phyloP scores from a whole-genome alignment of 2,797 vertebrate genomes.

The Choloepus didactylus region DNA sequence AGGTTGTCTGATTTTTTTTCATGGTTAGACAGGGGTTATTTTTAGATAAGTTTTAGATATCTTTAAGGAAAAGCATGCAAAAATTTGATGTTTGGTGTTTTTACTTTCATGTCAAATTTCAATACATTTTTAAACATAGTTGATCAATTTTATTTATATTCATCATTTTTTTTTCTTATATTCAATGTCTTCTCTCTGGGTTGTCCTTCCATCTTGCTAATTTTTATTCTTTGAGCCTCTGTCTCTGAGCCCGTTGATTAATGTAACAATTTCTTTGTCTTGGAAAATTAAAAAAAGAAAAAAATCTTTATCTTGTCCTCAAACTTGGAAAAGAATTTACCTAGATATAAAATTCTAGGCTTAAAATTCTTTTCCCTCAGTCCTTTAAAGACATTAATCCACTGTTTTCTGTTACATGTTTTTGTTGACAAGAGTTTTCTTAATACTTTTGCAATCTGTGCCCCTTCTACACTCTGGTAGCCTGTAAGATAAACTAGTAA shows the following conservation, averaged over 20 bases:
- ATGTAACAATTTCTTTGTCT: background rate
- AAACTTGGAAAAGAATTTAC: constrained; percentile 1
- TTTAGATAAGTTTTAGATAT: background rate
- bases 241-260: background rate
- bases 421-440: background rate
- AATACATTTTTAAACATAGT: background rate
- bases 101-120: background rate
- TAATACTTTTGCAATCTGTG: background rate
- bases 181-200: background rate
- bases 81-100: background rate
- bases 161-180: background rate
- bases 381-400: constrained; percentile 14
- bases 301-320: background rate
- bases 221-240: background rate
- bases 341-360: background rate
- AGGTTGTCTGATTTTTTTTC: background rate
- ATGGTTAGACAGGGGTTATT: background rate
- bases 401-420: background rate
- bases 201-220: background rate
- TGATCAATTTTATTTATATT: background rate
- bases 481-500: background rate
- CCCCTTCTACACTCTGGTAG: background rate
- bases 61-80: background rate
- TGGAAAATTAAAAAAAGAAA: background rate
- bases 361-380: background rate